phyloP scores from a whole-genome alignment of 1,140 invertebrate genomes.

The Lasaia peninsularis region DNA sequence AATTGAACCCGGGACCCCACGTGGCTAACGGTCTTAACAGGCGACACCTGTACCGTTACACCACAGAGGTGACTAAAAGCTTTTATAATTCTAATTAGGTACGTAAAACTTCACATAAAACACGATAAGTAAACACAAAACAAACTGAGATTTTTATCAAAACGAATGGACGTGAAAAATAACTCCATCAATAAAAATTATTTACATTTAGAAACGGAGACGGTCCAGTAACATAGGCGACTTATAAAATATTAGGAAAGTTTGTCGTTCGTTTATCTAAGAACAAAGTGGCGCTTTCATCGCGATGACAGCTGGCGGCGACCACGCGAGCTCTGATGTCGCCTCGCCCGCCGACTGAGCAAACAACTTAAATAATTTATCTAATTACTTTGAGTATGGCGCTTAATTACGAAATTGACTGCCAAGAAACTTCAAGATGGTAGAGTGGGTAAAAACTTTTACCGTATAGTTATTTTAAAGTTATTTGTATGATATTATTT shows the following conservation, averaged over 20 bases:
- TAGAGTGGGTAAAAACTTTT: conserved; percentile 6
- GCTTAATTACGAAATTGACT: conserved; percentile 36
- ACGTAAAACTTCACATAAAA: background rate
- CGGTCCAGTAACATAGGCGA: conserved; percentile 15
- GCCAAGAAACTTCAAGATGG: conserved; percentile 15
- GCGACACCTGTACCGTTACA: too few relatives aligned
- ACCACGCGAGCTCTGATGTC: conserved; percentile 24
- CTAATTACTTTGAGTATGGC: conserved; percentile 36
- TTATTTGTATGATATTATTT: background rate
- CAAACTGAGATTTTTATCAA: conserved; percentile 4
- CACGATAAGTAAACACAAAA: background rate
- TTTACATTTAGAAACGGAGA: conserved; percentile 9
- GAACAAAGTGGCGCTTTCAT: conserved; percentile 29
- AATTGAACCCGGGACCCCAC: too few relatives aligned
- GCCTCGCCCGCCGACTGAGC: conserved; percentile 26
- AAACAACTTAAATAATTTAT: conserved; percentile 41
- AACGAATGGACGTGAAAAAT: conserved; percentile 10
- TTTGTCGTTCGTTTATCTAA: conserved; percentile 30
- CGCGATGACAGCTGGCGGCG: conserved; percentile 30
- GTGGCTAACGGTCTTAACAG: too few relatives aligned
- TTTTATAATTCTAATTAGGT: too few relatives aligned
- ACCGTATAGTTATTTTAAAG: background rate
- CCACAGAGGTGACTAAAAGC: too few relatives aligned
- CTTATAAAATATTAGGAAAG: conserved; percentile 19
- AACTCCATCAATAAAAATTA: conserved; percentile 13